These are phyloP conservation scores for Tricholaema leucomelas DNA, from an alignment of 2,113 vertebrate genomes.

Conservation along the genomic window DNA sequence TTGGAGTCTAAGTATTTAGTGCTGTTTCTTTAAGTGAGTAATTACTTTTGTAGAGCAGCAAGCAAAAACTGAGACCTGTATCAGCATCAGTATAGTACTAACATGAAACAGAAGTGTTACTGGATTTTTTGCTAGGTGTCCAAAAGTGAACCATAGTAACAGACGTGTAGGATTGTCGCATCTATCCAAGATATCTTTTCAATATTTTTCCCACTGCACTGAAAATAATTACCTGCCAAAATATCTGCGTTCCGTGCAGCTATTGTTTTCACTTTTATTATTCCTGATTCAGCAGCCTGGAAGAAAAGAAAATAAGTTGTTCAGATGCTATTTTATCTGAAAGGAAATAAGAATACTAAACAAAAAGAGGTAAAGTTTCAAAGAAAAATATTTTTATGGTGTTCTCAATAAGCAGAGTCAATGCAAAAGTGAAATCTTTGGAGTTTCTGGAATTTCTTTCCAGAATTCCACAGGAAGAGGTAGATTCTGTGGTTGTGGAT, in stretches of 20 bases:
- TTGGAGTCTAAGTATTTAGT: neutral
- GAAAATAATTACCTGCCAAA: slow-evolving; percentile 87
- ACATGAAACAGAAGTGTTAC: slow-evolving; percentile 6
- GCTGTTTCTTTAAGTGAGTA: neutral
- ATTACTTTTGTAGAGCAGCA: slow-evolving; percentile 7
- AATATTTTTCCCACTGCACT: neutral
- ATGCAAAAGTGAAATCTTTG: neutral
- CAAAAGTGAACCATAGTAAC: neutral
- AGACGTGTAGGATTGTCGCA: neutral
- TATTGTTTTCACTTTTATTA: slow-evolving; percentile 99
- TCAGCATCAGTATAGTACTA: neutral
- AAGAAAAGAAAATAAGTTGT: slow-evolving; percentile 61
- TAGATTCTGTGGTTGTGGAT: neutral
- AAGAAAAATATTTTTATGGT: neutral
- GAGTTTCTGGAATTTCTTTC: neutral
- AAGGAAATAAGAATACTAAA: slow-evolving; percentile 18
- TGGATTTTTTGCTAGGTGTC: neutral
- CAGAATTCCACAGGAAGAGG: neutral
- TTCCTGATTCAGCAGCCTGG: slow-evolving; percentile 98
- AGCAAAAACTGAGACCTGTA: neutral
- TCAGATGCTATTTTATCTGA: slow-evolving; percentile 13
- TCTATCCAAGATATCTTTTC: neutral
- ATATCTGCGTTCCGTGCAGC: slow-evolving; percentile 92
- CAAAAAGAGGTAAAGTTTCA: neutral
- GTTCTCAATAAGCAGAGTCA: neutral